These are phyloP conservation scores for Myathropa florea DNA, from an alignment of 2,888 invertebrate genomes.

Conservation along the genomic window DNA sequence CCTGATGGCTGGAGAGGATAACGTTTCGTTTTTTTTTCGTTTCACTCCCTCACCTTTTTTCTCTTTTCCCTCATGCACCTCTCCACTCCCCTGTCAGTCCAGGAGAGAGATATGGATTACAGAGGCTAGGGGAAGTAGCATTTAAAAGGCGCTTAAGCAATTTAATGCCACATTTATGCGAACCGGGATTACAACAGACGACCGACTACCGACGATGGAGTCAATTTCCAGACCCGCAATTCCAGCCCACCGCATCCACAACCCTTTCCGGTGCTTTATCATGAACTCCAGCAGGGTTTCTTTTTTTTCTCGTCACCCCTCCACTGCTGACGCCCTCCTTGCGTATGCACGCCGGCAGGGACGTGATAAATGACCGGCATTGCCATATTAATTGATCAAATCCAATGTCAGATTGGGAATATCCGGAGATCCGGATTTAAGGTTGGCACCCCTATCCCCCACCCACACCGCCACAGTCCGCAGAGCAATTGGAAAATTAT, in stretches of 20 bases:
- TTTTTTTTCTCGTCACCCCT: slow-evolving; percentile 2
- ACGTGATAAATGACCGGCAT: slow-evolving; percentile 70
- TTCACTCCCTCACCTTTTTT: slow-evolving; percentile 1
- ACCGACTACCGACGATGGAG: slow-evolving; percentile 32
- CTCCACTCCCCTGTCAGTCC: no score
- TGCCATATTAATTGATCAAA: slow-evolving; percentile 71
- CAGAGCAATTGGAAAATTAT: slow-evolving; percentile 45
- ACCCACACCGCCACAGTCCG: neutral
- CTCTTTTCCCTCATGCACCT: neutral
- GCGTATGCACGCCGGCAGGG: slow-evolving; percentile 17
- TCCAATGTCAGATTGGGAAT: slow-evolving; percentile 70
- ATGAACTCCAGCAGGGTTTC: slow-evolving; percentile 50
- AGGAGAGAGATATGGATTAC: slow-evolving; percentile 43
- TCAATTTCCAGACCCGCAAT: slow-evolving; percentile 44
- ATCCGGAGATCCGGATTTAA: slow-evolving; percentile 67
- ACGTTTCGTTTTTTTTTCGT: slow-evolving; percentile 9
- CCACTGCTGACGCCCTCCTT: slow-evolving; percentile 18
- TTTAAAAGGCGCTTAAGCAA: slow-evolving; percentile 70
- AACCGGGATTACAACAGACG: slow-evolving; percentile 64
- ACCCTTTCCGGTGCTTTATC: slow-evolving; percentile 68
- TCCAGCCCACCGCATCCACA: slow-evolving; percentile 25
- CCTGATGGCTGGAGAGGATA: neutral
- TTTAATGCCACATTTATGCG: slow-evolving; percentile 70
- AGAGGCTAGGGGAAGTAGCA: slow-evolving; percentile 28
- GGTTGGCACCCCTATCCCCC: slow-evolving; percentile 16